These are phyloP conservation scores for Misgurnus mizolepis DNA, from an alignment of 2,113 vertebrate genomes.

Conservation along the genomic window DNA sequence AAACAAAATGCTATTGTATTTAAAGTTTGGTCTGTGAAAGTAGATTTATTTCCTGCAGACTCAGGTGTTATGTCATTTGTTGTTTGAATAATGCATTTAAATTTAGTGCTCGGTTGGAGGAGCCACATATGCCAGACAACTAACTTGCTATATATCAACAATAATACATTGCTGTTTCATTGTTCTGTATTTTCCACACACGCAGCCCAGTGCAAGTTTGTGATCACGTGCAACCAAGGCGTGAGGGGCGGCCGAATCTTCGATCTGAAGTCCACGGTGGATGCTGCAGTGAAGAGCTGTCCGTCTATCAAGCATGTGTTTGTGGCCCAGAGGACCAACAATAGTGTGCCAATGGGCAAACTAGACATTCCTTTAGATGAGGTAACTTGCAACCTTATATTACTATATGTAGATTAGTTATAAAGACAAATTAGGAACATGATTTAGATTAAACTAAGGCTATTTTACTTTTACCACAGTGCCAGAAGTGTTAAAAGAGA, in stretches of 20 bases:
- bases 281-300: slow-evolving; percentile 82
- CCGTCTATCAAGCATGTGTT: slow-evolving; percentile 80
- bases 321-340: slow-evolving; percentile 84
- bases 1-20: not conserved
- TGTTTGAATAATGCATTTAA: no score
- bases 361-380: slow-evolving; percentile 83
- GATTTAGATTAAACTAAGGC: no score
- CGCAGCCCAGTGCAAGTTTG: slow-evolving; percentile 85
- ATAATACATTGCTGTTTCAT: not conserved
- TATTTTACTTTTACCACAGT: not conserved
- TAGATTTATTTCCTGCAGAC: no score
- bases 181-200: slow-evolving; percentile 14
- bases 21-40: no score
- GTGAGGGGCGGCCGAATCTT: slow-evolving; percentile 81
- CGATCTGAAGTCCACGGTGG: slow-evolving; percentile 83
- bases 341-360: slow-evolving; percentile 73
- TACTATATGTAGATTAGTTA: no score
- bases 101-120: no score
- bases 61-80: no score
- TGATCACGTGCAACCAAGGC: slow-evolving; percentile 87
- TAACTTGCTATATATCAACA: no score
- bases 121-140: no score
- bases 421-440: not conserved
- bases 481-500: no score
- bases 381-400: slow-evolving; percentile 64